Base-by-base conservation (phyloP, 2,888 invertebrate genomes). In the Melanchra persicariae region DNA sequence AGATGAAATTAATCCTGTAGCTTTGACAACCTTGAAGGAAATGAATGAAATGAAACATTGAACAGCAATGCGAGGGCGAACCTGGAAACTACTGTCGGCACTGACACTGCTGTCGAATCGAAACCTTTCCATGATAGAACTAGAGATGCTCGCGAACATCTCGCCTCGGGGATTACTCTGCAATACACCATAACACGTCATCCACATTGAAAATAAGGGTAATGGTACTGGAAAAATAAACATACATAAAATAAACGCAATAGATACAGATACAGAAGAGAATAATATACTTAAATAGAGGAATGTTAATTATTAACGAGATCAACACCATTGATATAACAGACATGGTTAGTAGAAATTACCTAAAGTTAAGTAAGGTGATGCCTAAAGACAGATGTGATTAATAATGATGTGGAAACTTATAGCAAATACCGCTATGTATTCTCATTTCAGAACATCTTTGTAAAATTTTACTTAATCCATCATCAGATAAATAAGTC, bases 141-240 rank as follows among this genome's bases (percentile, higher is more conserved):
- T 97, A 86, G 98, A 97, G 88, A 98, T 97, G 95, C 98, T 98
- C 87, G 98, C 98, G 93, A 97, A 98, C 96, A 97, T 98, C 96
- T 98, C 98, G 88, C 98, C 98, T 89, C 97, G 97, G 88, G 97
- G 97, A 92, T 97, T 97, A 94, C 96, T 97, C 97, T 97, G 96
- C 91, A 96, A 96, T 92, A 93, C 92, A 95, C 90, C 92, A 91
- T 88, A 87, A 88, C 82, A 87, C 67, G 84, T 84, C 85, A 89
- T 82, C 83, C 79, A 84, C 74, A 83, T 84, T 86, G 58, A 80
- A 86, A 83, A 77, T 79, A 82, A 79, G 66, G 17, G 47, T 77
- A 87, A 68, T 55, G 66, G 2, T 90, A 93, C 91, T 92, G 91
- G 91, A 93, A 91, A 90, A 91, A 91, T 87, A 87, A 87, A 90